Evolutionary conservation across 2,888 invertebrate species (phyloP).

Genomic region (Monochamus alternatus): DNA sequence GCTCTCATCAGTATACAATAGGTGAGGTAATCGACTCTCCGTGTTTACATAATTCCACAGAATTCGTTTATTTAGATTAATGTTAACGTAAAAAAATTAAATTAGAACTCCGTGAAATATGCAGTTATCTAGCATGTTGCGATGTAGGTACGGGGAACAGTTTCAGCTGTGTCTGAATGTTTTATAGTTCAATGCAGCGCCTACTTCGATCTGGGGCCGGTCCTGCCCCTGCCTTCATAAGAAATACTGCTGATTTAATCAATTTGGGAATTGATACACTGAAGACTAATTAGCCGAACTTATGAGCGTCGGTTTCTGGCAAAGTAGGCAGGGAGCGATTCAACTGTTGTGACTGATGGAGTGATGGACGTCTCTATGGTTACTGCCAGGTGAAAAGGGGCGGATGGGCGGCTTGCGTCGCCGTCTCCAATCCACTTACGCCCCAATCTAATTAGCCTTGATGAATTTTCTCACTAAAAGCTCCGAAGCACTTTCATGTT

Average conservation of each 20-base stretch:
- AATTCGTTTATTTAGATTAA: too few species aligned
- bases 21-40: too few species aligned
- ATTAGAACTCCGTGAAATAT: too few species aligned
- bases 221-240: not conserved
- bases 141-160: too few species aligned
- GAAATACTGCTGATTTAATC: constrained; percentile 15
- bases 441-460: constrained; percentile 56
- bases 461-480: constrained; percentile 56
- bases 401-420: constrained; percentile 22
- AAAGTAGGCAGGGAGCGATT: constrained; percentile 1
- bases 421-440: constrained; percentile 52
- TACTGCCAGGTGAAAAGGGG: constrained; percentile 39
- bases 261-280: constrained; percentile 29
- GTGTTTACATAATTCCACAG: too few species aligned
- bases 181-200: too few species aligned
- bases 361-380: constrained; percentile 36
- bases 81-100: too few species aligned
- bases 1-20: too few species aligned
- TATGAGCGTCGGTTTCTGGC: constrained; percentile 24
- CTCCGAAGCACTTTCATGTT: constrained; percentile 44
- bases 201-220: too few species aligned
- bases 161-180: too few species aligned
- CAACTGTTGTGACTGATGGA: constrained; percentile 28
- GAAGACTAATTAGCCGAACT: constrained; percentile 26
- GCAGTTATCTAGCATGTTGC: too few species aligned